These are phyloP conservation scores for Brotula barbata DNA, from an alignment of 2,797 vertebrate genomes.

Conservation along the genomic window DNA sequence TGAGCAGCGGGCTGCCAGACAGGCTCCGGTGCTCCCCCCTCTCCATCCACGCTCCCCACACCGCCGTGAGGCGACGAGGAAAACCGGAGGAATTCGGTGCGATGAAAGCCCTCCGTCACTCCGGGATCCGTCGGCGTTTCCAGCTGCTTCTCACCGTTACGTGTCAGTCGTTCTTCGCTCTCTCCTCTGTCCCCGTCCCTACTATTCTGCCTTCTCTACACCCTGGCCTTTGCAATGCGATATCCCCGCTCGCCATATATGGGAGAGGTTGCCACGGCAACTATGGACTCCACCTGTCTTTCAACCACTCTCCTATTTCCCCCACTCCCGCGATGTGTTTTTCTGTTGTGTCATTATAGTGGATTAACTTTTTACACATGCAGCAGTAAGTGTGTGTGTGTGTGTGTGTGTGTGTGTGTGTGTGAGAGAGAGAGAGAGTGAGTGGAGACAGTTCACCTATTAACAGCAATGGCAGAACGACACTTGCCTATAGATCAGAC, in stretches of 20 bases:
- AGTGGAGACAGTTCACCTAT: too few species aligned
- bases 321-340: slow-evolving; percentile 28
- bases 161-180: slow-evolving; percentile 1
- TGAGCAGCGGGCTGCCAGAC: slow-evolving; percentile 69
- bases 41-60: slow-evolving; percentile 41
- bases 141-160: slow-evolving; percentile 8
- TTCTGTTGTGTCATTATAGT: slow-evolving; percentile 38
- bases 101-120: slow-evolving; percentile 59
- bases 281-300: slow-evolving; percentile 90
- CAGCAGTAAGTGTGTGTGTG: slow-evolving; percentile 16
- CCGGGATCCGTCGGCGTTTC: slow-evolving; percentile 24
- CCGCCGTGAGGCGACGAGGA: slow-evolving; percentile 59
- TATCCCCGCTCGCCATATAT: slow-evolving; percentile 77
- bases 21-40: slow-evolving; percentile 56
- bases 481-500: too few species aligned
- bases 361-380: slow-evolving; percentile 15
- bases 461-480: too few species aligned
- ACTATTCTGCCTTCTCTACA: slow-evolving; percentile 57
- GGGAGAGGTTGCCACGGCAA: slow-evolving; percentile 84
- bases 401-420: not conserved
- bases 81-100: slow-evolving; percentile 42
- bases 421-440: not conserved
- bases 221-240: slow-evolving; percentile 84
- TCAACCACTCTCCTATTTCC: slow-evolving; percentile 35
- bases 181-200: slow-evolving; percentile 27